phyloP scores from a whole-genome alignment of 64 coral and sea anemone genomes.

The Cladopsammia gracilis region DNA sequence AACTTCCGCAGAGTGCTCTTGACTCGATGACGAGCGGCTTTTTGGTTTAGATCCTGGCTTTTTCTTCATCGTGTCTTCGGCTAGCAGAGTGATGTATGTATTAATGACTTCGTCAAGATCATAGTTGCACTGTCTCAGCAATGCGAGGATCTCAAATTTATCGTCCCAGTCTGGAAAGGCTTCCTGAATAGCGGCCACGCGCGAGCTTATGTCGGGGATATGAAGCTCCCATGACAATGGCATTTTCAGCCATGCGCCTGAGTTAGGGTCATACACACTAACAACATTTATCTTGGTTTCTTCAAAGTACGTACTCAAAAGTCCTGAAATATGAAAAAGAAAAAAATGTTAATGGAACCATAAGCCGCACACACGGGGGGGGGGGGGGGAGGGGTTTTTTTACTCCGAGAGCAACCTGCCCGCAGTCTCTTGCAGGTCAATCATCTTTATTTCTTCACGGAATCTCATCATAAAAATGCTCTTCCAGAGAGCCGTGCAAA shows the following conservation, averaged over 20 bases:
- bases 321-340: constrained; percentile 41
- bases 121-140: constrained; percentile 93
- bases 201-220: constrained; percentile 39
- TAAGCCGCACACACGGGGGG: not conserved
- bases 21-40: not conserved
- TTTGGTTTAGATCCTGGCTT: not conserved
- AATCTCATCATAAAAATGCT: too few species aligned
- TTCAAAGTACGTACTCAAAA: constrained; percentile 85
- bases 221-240: constrained; percentile 83
- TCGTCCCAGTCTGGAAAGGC: constrained; percentile 79
- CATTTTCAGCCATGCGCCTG: constrained; percentile 88
- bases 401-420: too few species aligned
- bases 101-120: constrained; percentile 74
- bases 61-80: constrained; percentile 30
- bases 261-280: constrained; percentile 70
- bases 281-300: constrained; percentile 77
- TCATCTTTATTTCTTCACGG: too few species aligned
- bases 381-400: too few species aligned
- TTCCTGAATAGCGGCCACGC: constrained; percentile 59
- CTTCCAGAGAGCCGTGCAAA: too few species aligned
- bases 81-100: constrained; percentile 73
- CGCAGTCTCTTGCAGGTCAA: too few species aligned
- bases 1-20: constrained; percentile 1
- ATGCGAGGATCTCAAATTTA: constrained; percentile 71
- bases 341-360: not conserved